Percentiles rank a stretch among this genome's conserved stretches.
Conservation (phyloP, 2,888 invertebrate species). For the Pyralis farinalis region DNA sequence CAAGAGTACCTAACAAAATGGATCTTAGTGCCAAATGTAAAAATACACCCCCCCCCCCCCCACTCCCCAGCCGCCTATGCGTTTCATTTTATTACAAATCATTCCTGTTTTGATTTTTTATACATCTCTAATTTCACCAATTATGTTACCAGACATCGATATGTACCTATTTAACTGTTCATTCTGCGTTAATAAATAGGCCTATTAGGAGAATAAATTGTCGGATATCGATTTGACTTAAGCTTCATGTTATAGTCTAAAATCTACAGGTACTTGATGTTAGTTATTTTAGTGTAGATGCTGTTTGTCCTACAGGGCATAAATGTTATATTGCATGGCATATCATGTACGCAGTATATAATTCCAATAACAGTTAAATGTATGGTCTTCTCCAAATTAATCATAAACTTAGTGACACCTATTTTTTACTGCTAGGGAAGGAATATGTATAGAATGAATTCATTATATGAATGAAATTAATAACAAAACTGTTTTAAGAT, state of each 20-base stretch:
- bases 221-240: conserved; percentile 41
- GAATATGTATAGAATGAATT: no score
- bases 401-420: no score
- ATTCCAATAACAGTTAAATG: not conserved
- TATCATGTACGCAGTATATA: conserved; percentile 25
- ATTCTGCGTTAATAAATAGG: conserved; percentile 40
- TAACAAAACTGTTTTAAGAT: no score
- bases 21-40: conserved; percentile 31
- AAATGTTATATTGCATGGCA: conserved; percentile 40
- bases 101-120: not conserved
- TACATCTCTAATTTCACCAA: not conserved
- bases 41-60: not conserved
- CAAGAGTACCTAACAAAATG: conserved; percentile 13
- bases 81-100: no score
- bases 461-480: no score
- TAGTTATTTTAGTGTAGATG: conserved; percentile 59
- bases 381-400: not conserved
- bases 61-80: no score
- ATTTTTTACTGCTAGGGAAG: no score
- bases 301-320: conserved; percentile 43
- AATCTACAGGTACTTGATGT: conserved; percentile 64
- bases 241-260: conserved; percentile 57
- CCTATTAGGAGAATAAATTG: conserved; percentile 51
- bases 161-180: conserved; percentile 12
- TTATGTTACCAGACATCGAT: conserved; percentile 3